Base-by-base conservation (phyloP, 2,113 vertebrate species). In the Eubucco bourcierii region DNA sequence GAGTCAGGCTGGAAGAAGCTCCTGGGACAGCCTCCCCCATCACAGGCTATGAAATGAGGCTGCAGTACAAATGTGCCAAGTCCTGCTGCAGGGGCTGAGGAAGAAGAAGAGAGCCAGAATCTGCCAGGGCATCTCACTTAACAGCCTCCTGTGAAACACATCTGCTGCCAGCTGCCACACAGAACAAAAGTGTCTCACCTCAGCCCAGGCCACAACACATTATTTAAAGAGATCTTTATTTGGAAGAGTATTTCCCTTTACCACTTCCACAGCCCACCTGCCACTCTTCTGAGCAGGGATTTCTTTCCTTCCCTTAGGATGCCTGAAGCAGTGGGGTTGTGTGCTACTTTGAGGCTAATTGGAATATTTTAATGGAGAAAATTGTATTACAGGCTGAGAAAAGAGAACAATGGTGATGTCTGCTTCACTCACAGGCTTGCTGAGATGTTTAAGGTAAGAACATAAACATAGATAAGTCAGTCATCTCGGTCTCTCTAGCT, bases 51-150 rank as follows among this genome's bases (percentile, higher is more conserved):
- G 82, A 94, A 92, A 74, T 41, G n/a, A 79, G 72, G 87, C 82
- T 74, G 53, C 79, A 85, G 41, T 53, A 76, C 60, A 91, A 92
- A 94, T 17, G 65, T 78, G 79, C 79, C 75, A 92, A 92, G 79
- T 75, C 60, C 72, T 93, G 63, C 24, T 85, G 72, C 65, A 92
- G 68, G 85, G 87, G 4, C 75, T n/a, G 39, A 85, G 89, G 85
- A 87, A 93, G 56, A 85, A 93, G 56, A 60, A 89, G 33, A 93
- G 87, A 80, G n/a, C 2, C 0, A 84, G 66, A 93, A 95, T 93
- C 95, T 96, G 89, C 76, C 71, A 61, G 44, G 47, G 33, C 44
- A 91, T 78, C 76, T 96, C 91, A 92, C 59, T 95, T 92, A 87
- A 90, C 89, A 78, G n/a, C 37, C 65, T 77, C 68, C 64, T 78